Evolutionary conservation across 2,797 vertebrate species (phyloP), one percentile per base, ranked within the genome.

Genomic region (Syncerus caffer): DNA sequence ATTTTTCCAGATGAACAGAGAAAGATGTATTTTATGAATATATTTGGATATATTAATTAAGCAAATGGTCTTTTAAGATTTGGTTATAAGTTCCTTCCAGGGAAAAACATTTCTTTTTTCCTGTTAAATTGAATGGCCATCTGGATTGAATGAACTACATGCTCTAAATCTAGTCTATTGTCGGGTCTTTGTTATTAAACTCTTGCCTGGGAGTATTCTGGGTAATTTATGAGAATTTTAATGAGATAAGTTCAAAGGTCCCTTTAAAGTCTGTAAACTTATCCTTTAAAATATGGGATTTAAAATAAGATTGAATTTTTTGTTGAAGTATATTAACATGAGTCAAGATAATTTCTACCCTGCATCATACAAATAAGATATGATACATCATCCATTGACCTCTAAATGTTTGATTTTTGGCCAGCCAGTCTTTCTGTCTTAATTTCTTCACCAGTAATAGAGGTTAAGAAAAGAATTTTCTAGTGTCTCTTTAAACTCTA

Each of bases 1-100:
- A 1, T 23, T 58, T 87, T 96, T 95, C 11, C 1, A 47, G 34
- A 31, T 83, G 34, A 94, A 95, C 25, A 31, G 21, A 91, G 23
- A 93, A 95, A 64, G 53, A 12, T 90, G 4, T 60, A 17, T 87
- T 58, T 57, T 60, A 83, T 93, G 23, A 93, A 62, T 85, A 58
- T n/a, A 74, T 86, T 96, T 93, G 19, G 74, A 80, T 95, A 93
- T 47, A 64, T 82, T 82, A 93, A n/a, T 58, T 78, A 87, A 95
- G 6, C 16, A 93, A 47, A 86, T 85, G 17, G 12, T 79, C 96
- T 95, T 42, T 96, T 91, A 89, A 90, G 8, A 34, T 67, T 93
- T 83, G 23, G 21, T 94, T 47, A 74, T 71, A 74, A 93, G 34
- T 85, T 4, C 12, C 34, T 85, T 84, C 31, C 14, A 89, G 31